Conservation (phyloP, 2,113 vertebrate species). For the Ctenodactylus gundi region DNA sequence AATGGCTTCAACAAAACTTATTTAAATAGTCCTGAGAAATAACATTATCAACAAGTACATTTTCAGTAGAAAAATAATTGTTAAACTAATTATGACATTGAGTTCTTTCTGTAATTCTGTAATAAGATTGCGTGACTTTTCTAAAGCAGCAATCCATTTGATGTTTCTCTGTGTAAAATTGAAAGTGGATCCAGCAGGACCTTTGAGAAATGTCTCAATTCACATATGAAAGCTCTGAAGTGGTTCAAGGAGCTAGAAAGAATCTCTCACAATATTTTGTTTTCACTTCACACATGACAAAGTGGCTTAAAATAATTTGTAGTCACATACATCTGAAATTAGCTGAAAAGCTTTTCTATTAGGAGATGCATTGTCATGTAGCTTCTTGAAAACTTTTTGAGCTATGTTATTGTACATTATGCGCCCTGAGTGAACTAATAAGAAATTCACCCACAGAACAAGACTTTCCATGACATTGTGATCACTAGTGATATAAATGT, state of each 20-base stretch:
- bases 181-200: neutral
- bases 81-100: neutral
- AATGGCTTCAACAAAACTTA: neutral
- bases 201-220: neutral
- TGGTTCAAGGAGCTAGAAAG: neutral
- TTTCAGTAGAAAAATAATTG: neutral
- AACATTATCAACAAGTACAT: neutral
- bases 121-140: neutral
- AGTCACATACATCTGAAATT: neutral
- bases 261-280: neutral
- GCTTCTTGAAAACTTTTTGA: neutral
- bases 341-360: neutral
- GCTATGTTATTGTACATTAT: neutral
- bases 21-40: conserved; percentile 1
- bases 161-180: neutral
- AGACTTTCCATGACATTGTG: neutral
- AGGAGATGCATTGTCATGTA: neutral
- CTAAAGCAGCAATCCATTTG: neutral
- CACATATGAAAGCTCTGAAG: neutral
- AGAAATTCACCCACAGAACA: neutral
- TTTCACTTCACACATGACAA: conserved; percentile 8
- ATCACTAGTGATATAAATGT: neutral
- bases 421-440: neutral
- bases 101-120: neutral
- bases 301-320: conserved; percentile 6